Evolutionary conservation across 2,113 vertebrate species (phyloP).

Genomic region (Menidia beryllina): DNA sequence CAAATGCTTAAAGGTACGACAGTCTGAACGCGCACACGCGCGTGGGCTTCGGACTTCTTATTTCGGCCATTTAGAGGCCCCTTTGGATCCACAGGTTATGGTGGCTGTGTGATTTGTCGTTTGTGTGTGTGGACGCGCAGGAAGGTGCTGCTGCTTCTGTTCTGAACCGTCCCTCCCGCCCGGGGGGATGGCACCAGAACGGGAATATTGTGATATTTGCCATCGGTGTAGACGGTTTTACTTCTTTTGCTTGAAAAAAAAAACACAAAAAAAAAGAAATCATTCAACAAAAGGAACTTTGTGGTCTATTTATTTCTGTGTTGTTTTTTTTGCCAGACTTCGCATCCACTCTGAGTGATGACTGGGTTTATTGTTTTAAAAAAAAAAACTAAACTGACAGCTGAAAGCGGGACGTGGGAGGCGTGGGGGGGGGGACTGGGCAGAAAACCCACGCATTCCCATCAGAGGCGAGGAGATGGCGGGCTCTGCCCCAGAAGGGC

Average conservation of each 20-base stretch:
- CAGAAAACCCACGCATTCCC: slow-evolving; percentile 17
- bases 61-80: slow-evolving; percentile 25
- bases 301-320: slow-evolving; percentile 54
- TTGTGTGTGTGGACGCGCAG: slow-evolving; percentile 33
- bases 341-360: slow-evolving; percentile 18
- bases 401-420: neutral
- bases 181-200: slow-evolving; percentile 55
- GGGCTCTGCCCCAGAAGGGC: slow-evolving; percentile 16
- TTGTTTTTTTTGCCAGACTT: slow-evolving; percentile 36
- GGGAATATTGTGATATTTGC: slow-evolving; percentile 62
- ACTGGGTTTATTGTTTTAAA: slow-evolving; percentile 9
- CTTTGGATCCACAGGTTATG: slow-evolving; percentile 15
- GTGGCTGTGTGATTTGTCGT: slow-evolving; percentile 55
- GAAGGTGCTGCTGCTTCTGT: slow-evolving; percentile 61
- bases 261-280: slow-evolving; percentile 53
- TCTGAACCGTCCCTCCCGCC: slow-evolving; percentile 44
- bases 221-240: slow-evolving; percentile 71
- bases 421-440: no score
- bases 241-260: slow-evolving; percentile 69
- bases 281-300: slow-evolving; percentile 45
- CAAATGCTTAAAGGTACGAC: slow-evolving; percentile 46
- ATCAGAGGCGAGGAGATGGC: slow-evolving; percentile 24
- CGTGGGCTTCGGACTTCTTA: slow-evolving; percentile 8
- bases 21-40: slow-evolving; percentile 34
- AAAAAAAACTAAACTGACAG: slow-evolving; percentile 8